Percentiles rank a stretch among this genome's conserved stretches.
Evolutionary conservation across 2,797 vertebrate species (phyloP).

Genomic region (Onychomys leucogaster): DNA sequence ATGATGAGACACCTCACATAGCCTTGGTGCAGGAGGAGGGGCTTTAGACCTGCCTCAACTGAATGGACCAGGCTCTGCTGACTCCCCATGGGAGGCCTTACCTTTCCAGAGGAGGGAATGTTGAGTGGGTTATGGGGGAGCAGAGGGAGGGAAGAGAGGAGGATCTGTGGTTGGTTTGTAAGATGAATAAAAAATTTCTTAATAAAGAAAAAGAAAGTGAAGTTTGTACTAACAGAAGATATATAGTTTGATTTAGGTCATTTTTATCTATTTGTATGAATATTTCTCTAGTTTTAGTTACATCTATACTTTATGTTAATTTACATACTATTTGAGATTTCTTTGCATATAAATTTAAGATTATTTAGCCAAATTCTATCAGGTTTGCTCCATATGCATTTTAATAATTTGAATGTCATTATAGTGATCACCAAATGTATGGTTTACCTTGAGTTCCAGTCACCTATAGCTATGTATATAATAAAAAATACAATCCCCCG

Average conservation of each 20-base stretch:
- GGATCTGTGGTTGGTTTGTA: no score
- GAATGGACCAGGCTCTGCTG: no score
- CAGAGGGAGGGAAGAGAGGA: no score
- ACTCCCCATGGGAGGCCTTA: no score
- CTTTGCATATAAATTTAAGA: neutral
- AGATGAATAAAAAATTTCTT: no score
- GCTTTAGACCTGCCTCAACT: no score
- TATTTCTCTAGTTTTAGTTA: slow-evolving; percentile 14
- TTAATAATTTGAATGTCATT: neutral
- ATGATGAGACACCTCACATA: no score
- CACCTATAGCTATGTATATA: neutral
- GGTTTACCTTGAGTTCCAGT: neutral
- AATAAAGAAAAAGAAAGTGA: neutral
- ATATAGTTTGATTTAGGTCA: neutral
- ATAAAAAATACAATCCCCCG: neutral
- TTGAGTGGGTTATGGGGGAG: no score
- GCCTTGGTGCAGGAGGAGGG: no score
- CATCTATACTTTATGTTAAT: neutral
- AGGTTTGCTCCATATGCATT: neutral
- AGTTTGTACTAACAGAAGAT: slow-evolving; percentile 16
- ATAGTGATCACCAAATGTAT: neutral
- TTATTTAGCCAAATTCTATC: neutral
- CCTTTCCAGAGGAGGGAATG: no score
- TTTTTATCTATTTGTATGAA: neutral
- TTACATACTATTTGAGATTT: neutral